Conservation (phyloP, 1,140 invertebrate species). For the Drosophila sucinea region DNA sequence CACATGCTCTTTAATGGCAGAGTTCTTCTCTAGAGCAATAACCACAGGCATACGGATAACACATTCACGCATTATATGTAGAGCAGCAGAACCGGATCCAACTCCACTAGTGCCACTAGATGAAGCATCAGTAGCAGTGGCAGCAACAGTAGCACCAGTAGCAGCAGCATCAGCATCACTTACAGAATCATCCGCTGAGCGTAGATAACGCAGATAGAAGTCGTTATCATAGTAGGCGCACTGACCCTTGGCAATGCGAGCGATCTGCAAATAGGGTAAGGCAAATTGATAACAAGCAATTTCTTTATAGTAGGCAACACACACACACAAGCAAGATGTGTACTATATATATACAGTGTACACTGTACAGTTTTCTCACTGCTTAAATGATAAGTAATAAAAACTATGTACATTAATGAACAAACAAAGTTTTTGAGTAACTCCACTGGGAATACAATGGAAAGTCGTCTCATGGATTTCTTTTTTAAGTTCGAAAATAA, state of each 20-base stretch:
- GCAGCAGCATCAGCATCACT: slow-evolving; percentile 45
- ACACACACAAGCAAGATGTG: background rate
- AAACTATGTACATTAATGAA: background rate
- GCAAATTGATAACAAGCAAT: slow-evolving; percentile 4
- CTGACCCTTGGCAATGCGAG: slow-evolving; percentile 87
- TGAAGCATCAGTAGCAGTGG: background rate
- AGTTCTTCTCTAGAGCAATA: slow-evolving; percentile 91
- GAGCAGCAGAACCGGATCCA: slow-evolving; percentile 83
- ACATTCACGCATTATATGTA: slow-evolving; percentile 92
- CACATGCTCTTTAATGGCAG: slow-evolving; percentile 88
- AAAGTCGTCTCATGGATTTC: background rate
- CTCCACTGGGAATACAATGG: background rate
- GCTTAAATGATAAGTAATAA: background rate
- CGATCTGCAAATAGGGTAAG: slow-evolving; percentile 49
- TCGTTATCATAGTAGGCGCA: slow-evolving; percentile 92
- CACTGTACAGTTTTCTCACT: slow-evolving; percentile 3
- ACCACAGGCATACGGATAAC: slow-evolving; percentile 91
- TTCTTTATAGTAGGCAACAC: background rate
- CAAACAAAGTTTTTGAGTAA: background rate
- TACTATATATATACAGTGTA: background rate
- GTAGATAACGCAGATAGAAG: slow-evolving; percentile 87
- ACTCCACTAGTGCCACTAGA: background rate
- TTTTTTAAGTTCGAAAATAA: too few relatives aligned
- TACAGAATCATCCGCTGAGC: slow-evolving; percentile 85
- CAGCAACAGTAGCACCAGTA: background rate